Conservation (phyloP, 2,113 vertebrate genomes). For the Todiramphus chloris region DNA sequence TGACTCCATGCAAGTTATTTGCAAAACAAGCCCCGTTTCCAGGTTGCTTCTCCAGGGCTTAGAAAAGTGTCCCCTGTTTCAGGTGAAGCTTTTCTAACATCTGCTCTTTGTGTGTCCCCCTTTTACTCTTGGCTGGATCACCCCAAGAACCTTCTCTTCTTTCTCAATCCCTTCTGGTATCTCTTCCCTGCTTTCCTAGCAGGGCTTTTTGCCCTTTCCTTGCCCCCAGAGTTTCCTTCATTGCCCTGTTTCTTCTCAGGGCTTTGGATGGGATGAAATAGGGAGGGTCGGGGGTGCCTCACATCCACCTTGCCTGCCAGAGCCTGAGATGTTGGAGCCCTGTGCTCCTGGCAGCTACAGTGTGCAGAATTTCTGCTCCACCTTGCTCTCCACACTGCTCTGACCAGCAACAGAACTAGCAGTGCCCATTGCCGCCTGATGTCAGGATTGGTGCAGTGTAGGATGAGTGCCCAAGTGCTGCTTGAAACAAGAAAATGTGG, state of each 20-base stretch:
- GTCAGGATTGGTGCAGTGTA: neutral
- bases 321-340: neutral
- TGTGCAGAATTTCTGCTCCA: neutral
- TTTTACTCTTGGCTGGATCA: neutral
- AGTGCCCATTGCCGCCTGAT: neutral
- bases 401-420: neutral
- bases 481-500: neutral
- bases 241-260: neutral
- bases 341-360: neutral
- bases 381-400: neutral
- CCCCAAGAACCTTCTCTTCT: neutral
- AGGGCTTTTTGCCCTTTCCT: neutral
- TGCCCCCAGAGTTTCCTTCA: neutral
- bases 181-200: neutral
- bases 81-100: neutral
- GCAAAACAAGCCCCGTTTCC: fast-evolving
- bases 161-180: neutral
- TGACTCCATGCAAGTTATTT: neutral
- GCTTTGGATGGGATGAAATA: neutral
- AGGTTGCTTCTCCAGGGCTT: neutral
- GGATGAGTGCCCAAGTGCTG: neutral
- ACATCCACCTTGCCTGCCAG: neutral
- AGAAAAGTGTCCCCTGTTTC: neutral
- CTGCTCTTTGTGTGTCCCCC: neutral
- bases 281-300: neutral